Percentiles rank a stretch among this genome's conserved stretches.
Conservation (phyloP, 2,113 vertebrate genomes). For the Otis tarda region DNA sequence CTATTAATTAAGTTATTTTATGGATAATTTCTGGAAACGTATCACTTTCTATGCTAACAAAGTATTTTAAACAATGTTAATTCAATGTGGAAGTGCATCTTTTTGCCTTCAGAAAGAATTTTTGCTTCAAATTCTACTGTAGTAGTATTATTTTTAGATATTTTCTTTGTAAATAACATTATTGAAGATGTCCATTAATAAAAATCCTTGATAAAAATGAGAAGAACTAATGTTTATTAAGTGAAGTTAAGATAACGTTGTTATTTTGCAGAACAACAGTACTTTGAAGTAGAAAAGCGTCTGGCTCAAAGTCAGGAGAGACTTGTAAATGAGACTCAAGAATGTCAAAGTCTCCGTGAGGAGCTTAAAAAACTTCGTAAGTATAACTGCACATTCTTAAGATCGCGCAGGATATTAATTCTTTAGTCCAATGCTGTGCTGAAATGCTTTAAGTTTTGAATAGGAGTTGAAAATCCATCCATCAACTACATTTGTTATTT, state of each 20-base stretch:
- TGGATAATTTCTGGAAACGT: background rate
- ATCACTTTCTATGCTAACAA: background rate
- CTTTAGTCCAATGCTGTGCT: background rate
- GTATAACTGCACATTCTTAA: background rate
- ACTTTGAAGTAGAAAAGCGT: slow-evolving; percentile 92
- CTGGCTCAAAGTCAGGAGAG: slow-evolving; percentile 89
- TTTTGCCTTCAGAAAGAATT: background rate
- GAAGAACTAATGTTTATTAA: background rate
- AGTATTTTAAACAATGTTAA: background rate
- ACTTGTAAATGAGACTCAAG: slow-evolving; percentile 84
- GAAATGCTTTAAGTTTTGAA: background rate
- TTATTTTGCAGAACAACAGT: slow-evolving; percentile 87
- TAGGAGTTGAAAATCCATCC: background rate
- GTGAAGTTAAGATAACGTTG: background rate
- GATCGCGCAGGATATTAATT: background rate
- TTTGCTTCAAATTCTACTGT: background rate
- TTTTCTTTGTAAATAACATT: background rate
- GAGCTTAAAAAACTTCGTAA: slow-evolving; percentile 85
- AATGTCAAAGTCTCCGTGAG: slow-evolving; percentile 83
- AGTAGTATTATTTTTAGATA: background rate
- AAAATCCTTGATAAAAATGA: background rate
- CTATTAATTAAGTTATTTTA: background rate
- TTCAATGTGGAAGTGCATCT: background rate
- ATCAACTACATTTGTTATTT: background rate
- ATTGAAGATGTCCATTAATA: background rate